These are phyloP conservation scores for Bradysia coprophila DNA, from an alignment of 1,140 invertebrate species.

Conservation along the genomic window DNA sequence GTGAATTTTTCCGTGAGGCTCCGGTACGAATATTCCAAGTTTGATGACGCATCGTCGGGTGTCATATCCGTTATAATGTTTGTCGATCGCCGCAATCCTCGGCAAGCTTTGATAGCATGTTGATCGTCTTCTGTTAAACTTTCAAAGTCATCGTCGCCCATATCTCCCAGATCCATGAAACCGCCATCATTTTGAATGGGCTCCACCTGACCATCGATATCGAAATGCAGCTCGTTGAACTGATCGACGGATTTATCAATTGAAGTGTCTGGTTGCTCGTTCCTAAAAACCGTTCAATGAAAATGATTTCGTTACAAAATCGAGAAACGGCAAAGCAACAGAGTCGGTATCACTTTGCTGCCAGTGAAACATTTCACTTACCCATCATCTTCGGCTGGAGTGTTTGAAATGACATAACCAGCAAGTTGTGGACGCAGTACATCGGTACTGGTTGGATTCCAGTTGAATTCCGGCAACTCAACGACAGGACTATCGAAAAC, in stretches of 20 bases:
- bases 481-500: slow-evolving; percentile 7
- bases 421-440: slow-evolving; percentile 13
- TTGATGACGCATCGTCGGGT: slow-evolving; percentile 13
- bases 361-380: neutral
- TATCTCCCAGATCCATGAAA: slow-evolving; percentile 7
- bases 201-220: slow-evolving; percentile 20
- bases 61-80: slow-evolving; percentile 17
- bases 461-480: neutral
- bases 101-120: slow-evolving; percentile 13
- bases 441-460: too few species aligned
- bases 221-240: slow-evolving; percentile 10
- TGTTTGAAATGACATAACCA: slow-evolving; percentile 18
- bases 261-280: neutral
- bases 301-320: neutral
- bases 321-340: neutral
- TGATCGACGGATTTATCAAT: neutral
- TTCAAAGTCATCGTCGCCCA: slow-evolving; percentile 8
- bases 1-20: slow-evolving; percentile 19
- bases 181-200: slow-evolving; percentile 13
- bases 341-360: too few species aligned
- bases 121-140: slow-evolving; percentile 12
- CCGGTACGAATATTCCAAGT: slow-evolving; percentile 21
- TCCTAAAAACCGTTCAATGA: neutral
- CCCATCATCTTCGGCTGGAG: slow-evolving; percentile 10
- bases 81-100: slow-evolving; percentile 13